These are phyloP conservation scores for Hoplodrina ambigua DNA, from an alignment of 2,888 invertebrate genomes.

Conservation along the genomic window DNA sequence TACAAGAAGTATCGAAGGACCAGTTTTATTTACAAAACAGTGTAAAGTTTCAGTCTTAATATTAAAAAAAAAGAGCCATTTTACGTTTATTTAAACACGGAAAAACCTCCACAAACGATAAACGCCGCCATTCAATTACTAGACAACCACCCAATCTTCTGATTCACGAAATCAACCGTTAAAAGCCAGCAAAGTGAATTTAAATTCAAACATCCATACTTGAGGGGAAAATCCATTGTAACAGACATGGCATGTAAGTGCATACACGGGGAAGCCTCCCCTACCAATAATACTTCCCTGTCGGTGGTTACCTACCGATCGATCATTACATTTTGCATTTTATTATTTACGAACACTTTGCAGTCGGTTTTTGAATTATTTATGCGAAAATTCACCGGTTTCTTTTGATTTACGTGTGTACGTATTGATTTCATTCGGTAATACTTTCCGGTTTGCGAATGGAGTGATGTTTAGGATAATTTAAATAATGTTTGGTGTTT, in stretches of 20 bases:
- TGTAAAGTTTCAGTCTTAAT: no score
- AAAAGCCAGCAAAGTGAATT: conserved; percentile 55
- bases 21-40: not conserved
- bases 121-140: conserved; percentile 37
- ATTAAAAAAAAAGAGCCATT: not conserved
- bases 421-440: conserved; percentile 45
- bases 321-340: conserved; percentile 66
- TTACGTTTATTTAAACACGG: not conserved
- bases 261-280: conserved; percentile 38
- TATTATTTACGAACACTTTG: conserved; percentile 63
- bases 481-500: not conserved
- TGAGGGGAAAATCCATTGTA: conserved; percentile 59
- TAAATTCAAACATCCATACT: conserved; percentile 57
- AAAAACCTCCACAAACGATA: conserved; percentile 2
- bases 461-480: not conserved
- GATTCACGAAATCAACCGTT: conserved; percentile 48
- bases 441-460: conserved; percentile 15
- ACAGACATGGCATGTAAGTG: conserved; percentile 55
- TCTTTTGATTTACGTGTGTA: conserved; percentile 30
- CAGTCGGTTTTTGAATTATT: conserved; percentile 46
- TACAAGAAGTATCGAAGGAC: not conserved
- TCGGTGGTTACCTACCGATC: conserved; percentile 44
- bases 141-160: conserved; percentile 38
- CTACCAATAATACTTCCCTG: conserved; percentile 24
- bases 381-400: conserved; percentile 44